Evolutionary conservation across 2,113 vertebrate genomes (phyloP), one percentile per base, ranked within the genome.

Genomic region (Ia io): DNA sequence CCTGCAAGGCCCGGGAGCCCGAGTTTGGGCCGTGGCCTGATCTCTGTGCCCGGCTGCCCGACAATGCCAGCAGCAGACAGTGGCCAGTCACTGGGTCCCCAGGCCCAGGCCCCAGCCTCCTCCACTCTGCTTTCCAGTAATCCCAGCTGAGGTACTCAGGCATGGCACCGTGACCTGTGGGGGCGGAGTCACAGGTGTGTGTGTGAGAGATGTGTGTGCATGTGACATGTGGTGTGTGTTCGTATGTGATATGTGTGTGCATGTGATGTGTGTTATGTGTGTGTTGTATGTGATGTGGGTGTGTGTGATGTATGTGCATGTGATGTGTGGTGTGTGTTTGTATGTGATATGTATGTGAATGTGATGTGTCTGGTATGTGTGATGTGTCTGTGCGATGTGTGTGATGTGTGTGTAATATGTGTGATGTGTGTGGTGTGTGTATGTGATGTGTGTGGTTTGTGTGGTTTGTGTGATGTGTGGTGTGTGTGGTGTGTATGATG

Each of bases 101-200:
- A 20, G 44, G 22, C 77, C 13, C 61, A 11, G 73, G 9, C 8
- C 37, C 23, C 49, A 14, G 12, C 17, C 47, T 20, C 30, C 40
- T 51, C 32, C 56, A 9, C 9, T 35, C 20, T 32, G 67, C 82
- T 35, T n/a, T 71, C 23, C 30, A 44, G 3, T 10, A 56, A 42
- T 32, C 37, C 28, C 44, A 18, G 1, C 0, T 1, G 4, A 18
- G 73, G 56, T 1, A 0, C 32, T 22, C 4, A 20, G 37, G 76
- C 32, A 23, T 0, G 1, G 67, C 1, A 40, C 13, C 1, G 40
- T 30, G 32, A 28, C 37, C 40, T 1, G 18, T 44, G 17, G 4
- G 11, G 18, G 14, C 9, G 30, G 11, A 51, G 30, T 37, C 40
- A 44, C 4, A 42, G 59, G 53, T 56, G 53, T 61, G 59, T 61